Conservation (phyloP, 2,888 invertebrate species). For the Mongoloraphidia duomilia region DNA sequence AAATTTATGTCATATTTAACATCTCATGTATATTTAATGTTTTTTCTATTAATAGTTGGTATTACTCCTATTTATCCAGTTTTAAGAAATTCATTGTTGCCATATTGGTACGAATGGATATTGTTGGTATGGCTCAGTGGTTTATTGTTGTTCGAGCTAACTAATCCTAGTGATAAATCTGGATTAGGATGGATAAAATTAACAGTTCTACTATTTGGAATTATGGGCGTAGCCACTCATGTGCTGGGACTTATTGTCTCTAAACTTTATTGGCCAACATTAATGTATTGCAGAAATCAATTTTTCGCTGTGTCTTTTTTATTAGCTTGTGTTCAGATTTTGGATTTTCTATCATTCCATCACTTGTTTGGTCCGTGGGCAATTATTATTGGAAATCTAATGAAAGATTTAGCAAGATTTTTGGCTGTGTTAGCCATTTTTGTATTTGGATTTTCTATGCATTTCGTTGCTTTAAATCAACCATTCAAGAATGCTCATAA, state of each 20-base stretch:
- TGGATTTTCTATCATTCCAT: constrained; percentile 97
- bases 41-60: constrained; percentile 78
- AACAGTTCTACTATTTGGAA: constrained; percentile 72
- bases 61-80: constrained; percentile 79
- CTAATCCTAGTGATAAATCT: constrained; percentile 94
- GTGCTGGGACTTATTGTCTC: constrained; percentile 58
- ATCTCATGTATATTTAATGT: constrained; percentile 94
- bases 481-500: constrained; percentile 60
- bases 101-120: constrained; percentile 94
- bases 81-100: constrained; percentile 62
- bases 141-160: constrained; percentile 85
- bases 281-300: constrained; percentile 93
- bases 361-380: constrained; percentile 99
- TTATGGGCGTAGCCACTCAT: constrained; percentile 83
- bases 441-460: constrained; percentile 97
- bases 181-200: constrained; percentile 91
- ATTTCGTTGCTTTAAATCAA: constrained; percentile 90
- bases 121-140: constrained; percentile 91
- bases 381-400: constrained; percentile 92
- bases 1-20: constrained; percentile 99
- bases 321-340: constrained; percentile 91
- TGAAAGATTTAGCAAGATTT: constrained; percentile 91
- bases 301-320: constrained; percentile 91
- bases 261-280: constrained; percentile 62
- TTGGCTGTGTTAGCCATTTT: constrained; percentile 95